phyloP scores from a whole-genome alignment of 1,140 invertebrate species.

The Drosophila simulans region DNA sequence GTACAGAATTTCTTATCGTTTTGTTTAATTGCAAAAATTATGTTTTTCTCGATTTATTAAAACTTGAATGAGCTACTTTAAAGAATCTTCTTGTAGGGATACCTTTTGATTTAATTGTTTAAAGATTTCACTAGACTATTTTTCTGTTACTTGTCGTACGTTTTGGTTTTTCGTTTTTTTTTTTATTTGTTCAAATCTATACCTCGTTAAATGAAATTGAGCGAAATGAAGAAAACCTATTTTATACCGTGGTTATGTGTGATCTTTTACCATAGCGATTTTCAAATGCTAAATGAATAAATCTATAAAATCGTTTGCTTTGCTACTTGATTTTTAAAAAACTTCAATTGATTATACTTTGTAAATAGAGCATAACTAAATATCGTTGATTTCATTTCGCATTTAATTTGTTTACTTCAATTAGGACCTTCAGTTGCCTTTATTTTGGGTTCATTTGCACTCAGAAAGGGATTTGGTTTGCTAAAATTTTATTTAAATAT shows the following conservation, averaged over 20 bases:
- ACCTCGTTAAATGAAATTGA: constrained; percentile 45
- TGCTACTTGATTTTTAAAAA: constrained; percentile 64
- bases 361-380: constrained; percentile 80
- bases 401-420: constrained; percentile 31
- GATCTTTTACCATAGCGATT: constrained; percentile 29
- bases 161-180: constrained; percentile 23
- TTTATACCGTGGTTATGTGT: constrained; percentile 47
- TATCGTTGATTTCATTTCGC: constrained; percentile 48
- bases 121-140: constrained; percentile 62
- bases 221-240: constrained; percentile 48
- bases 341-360: constrained; percentile 75
- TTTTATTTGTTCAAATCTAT: constrained; percentile 27
- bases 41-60: constrained; percentile 59
- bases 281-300: constrained; percentile 58
- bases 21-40: constrained; percentile 68
- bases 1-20: constrained; percentile 58
- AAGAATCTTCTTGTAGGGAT: constrained; percentile 45
- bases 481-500: constrained; percentile 81
- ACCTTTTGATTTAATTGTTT: constrained; percentile 63
- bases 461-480: constrained; percentile 63
- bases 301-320: constrained; percentile 67
- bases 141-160: constrained; percentile 12
- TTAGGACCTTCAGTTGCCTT: constrained; percentile 4
- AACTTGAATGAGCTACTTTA: constrained; percentile 78
- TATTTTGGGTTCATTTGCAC: constrained; percentile 33